Percentiles rank a stretch among this genome's conserved stretches.
Conservation (phyloP, 2,797 vertebrate genomes). For the Spea hammondii region DNA sequence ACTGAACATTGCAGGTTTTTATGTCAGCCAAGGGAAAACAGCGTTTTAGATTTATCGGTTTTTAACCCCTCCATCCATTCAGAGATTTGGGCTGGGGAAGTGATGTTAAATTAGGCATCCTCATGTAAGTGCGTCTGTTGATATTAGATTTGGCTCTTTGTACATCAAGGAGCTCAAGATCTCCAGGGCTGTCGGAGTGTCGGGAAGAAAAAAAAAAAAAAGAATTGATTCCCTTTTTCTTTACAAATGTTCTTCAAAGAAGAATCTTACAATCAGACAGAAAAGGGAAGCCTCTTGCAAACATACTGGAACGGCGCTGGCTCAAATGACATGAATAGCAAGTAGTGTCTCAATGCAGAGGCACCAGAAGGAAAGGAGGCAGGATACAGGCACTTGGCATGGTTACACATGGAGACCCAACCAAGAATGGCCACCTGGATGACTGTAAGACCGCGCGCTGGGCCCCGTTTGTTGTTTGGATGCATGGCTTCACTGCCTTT, state of each 20-base stretch:
- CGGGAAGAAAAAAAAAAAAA: slow-evolving; percentile 55
- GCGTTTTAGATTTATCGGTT: slow-evolving; percentile 1
- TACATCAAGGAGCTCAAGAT: slow-evolving; percentile 55
- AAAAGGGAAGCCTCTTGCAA: no score
- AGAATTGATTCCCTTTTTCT: slow-evolving; percentile 52
- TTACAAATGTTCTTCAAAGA: slow-evolving; percentile 33
- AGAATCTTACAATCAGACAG: no score
- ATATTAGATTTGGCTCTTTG: slow-evolving; percentile 12
- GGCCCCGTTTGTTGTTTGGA: no score
- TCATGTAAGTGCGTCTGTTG: slow-evolving; percentile 15
- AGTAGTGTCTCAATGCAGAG: no score
- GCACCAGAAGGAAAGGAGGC: no score
- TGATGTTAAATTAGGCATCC: neutral
- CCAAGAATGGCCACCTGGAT: no score
- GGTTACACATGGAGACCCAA: no score
- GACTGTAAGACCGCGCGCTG: no score
- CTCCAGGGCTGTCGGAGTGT: slow-evolving; percentile 49
- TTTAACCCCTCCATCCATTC: slow-evolving; percentile 14
- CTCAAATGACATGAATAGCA: no score
- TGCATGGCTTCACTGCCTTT: no score
- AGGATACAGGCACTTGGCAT: no score
- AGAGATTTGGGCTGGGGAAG: neutral
- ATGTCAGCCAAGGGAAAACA: neutral
- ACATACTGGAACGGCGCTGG: no score
- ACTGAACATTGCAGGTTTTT: neutral